Evolutionary conservation across 2,888 invertebrate genomes (phyloP).

Genomic region (Disparrhopalites patrizii): DNA sequence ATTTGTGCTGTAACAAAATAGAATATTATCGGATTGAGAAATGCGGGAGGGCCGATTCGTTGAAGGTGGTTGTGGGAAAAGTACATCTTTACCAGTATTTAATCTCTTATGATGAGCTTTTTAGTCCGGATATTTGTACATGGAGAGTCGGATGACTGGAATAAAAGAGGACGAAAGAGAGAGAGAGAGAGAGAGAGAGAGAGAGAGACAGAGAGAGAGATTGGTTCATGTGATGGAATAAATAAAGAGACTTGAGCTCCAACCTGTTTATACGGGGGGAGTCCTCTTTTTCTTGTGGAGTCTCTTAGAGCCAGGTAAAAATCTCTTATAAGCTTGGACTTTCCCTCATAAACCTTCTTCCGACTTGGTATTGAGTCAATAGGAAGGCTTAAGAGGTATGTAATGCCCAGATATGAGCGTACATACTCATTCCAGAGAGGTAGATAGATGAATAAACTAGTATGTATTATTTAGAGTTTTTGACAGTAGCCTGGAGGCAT

Average conservation of each 20-base stretch:
- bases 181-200: background rate
- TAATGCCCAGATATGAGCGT: background rate
- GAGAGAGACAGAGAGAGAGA: background rate
- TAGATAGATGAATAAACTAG: slow-evolving; percentile 25
- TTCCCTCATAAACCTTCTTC: too few species aligned
- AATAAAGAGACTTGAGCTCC: slow-evolving; percentile 26
- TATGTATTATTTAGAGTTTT: slow-evolving; percentile 46
- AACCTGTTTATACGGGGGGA: too few species aligned
- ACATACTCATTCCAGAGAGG: too few species aligned
- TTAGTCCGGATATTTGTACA: background rate
- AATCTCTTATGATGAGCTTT: background rate
- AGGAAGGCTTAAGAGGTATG: too few species aligned
- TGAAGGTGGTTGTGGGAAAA: too few species aligned
- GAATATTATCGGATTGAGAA: background rate
- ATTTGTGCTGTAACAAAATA: too few species aligned
- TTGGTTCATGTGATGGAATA: slow-evolving; percentile 20
- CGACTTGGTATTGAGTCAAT: background rate
- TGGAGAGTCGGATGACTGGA: background rate
- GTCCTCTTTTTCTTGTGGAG: too few species aligned
- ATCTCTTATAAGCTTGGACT: too few species aligned
- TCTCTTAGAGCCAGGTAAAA: too few species aligned
- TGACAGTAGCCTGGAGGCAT: slow-evolving; percentile 43
- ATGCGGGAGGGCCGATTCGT: background rate
- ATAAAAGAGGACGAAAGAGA: background rate
- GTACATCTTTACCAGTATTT: too few species aligned